Base-by-base conservation (phyloP, 2,113 vertebrate species). In the Cnemophilus loriae region DNA sequence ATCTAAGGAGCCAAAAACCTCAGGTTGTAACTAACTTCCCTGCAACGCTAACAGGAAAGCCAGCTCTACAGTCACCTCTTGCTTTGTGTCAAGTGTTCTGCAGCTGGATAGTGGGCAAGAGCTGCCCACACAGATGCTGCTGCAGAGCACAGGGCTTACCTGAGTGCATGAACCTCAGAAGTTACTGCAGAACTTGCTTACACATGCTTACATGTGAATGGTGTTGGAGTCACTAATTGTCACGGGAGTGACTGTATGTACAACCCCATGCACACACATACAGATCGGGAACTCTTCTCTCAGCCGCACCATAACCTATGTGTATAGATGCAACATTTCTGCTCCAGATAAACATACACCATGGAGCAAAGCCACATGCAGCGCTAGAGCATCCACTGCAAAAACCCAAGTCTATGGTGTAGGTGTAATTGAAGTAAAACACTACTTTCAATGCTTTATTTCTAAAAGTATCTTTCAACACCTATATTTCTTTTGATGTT, bases 191-290 rank as follows among this genome's bases (percentile, higher is more conserved):
- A 88, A 63, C 17, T 37, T 71, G 23, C 16, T 17, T 24, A 32
- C 0, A 63, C 17, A n/a, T 71, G 23, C 16, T 17, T 24, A 32
- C 0, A 0, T 6, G 12, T 5, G 27, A 21, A 26, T 13, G 23
- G 42, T 35, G 55, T 6, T 83, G 39, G 55, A 35, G 7, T 27
- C 1, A 1, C 7, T 37, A 37, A 73, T 47, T 10, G 21, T 44
- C 49, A 11, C 46, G 55, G 3, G 2, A 55, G 13, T 2, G 13
- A 8, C 42, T 70, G 1, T 15, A 27, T 0, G 0, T 8, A 39
- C 27, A 28, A 2, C 4, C 4, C 19, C 1, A 4, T 10, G 16
- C 3, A 5, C 10, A 26, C 24, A 19, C 4, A 22, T 1, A 44
- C 1, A 0, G 9, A 22, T 9, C 32, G 24, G 24, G 20, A 82